phyloP scores from a whole-genome alignment of 1,140 invertebrate species.

The Parapsyche elsis region DNA sequence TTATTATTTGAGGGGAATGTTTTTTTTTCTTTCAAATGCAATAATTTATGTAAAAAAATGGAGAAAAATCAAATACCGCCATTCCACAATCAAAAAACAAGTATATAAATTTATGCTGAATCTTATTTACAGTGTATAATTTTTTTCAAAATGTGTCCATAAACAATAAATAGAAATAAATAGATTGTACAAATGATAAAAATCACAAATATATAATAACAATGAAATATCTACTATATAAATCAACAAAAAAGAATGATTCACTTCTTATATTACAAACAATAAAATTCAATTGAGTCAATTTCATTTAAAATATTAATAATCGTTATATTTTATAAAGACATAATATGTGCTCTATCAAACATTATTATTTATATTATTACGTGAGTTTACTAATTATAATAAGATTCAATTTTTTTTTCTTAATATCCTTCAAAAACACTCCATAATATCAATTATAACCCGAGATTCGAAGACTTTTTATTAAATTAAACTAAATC shows the following conservation, averaged over 20 bases:
- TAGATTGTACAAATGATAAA: background rate
- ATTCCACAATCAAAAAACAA: background rate
- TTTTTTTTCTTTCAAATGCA: conserved; percentile 22
- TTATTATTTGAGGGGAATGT: conserved; percentile 27
- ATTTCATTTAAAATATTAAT: background rate
- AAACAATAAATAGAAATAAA: background rate
- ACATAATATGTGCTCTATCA: background rate
- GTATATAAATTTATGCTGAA: background rate
- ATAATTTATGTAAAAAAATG: background rate
- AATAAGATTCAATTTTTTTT: no score
- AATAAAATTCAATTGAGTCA: no score
- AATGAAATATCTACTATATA: background rate
- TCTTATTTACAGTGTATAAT: background rate
- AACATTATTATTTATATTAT: background rate
- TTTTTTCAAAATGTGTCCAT: background rate
- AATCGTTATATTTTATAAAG: background rate
- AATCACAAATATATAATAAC: background rate
- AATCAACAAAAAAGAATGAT: background rate
- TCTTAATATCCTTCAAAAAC: no score
- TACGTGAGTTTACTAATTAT: no score
- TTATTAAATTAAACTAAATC: no score
- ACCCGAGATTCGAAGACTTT: no score
- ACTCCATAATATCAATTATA: no score
- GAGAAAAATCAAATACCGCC: no score
- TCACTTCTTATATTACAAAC: background rate